Evolutionary conservation across 2,888 invertebrate species (phyloP).

Genomic region (Lypha dubia): DNA sequence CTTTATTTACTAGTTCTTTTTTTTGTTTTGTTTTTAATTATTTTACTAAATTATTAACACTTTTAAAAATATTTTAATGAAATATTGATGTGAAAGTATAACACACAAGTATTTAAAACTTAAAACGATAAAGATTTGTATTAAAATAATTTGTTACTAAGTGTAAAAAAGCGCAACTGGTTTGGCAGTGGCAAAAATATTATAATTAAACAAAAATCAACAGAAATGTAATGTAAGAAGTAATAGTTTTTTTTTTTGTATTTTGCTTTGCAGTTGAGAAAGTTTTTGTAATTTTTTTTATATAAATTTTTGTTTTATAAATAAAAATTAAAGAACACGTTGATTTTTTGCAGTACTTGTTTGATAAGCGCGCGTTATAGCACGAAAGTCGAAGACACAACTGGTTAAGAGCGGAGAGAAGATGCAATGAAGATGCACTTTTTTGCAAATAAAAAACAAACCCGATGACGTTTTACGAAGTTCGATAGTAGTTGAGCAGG

Average conservation of each 20-base stretch:
- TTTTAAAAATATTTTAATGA: constrained; percentile 40
- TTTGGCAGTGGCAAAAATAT: not conserved
- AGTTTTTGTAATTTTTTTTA: constrained; percentile 27
- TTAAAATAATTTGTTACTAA: constrained; percentile 58
- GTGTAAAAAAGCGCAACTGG: constrained; percentile 23
- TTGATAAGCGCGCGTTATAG: constrained; percentile 74
- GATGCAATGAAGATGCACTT: constrained; percentile 72
- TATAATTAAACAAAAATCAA: constrained; percentile 24
- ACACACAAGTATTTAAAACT: constrained; percentile 43
- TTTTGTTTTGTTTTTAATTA: constrained; percentile 28
- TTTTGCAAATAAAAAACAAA: constrained; percentile 63
- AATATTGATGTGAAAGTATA: constrained; percentile 32
- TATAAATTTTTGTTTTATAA: constrained; percentile 21
- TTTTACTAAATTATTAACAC: constrained; percentile 54
- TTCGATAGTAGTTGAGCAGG: constrained; percentile 41
- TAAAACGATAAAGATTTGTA: constrained; percentile 54
- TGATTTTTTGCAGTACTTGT: constrained; percentile 63
- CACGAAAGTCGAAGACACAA: constrained; percentile 73
- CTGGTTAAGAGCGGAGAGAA: constrained; percentile 72
- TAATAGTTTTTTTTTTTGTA: constrained; percentile 6
- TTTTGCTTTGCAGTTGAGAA: not conserved
- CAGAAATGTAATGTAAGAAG: constrained; percentile 16
- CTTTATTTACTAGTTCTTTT: constrained; percentile 42
- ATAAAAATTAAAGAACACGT: constrained; percentile 49
- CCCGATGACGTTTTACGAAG: constrained; percentile 69